phyloP scores from a whole-genome alignment of 1,140 invertebrate species.

The Probaryconus sp. region DNA sequence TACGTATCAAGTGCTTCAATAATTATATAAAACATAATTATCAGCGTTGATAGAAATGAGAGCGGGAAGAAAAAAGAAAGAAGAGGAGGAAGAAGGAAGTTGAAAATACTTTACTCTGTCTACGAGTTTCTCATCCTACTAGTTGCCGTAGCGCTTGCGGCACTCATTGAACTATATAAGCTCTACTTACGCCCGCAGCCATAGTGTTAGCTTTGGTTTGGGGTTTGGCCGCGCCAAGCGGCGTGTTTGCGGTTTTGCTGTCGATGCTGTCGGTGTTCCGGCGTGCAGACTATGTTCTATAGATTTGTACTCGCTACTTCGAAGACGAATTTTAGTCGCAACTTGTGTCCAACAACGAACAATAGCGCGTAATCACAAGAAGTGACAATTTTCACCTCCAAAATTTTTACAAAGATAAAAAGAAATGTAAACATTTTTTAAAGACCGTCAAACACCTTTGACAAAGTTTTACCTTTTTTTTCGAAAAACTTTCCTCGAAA shows the following conservation, averaged over 20 bases:
- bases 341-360: slow-evolving; percentile 44
- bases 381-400: slow-evolving; percentile 16
- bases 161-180: slow-evolving; percentile 71
- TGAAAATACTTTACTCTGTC: slow-evolving; percentile 65
- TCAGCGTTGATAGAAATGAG: slow-evolving; percentile 3
- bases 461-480: too few relatives aligned
- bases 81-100: slow-evolving; percentile 37
- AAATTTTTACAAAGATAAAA: slow-evolving; percentile 2
- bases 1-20: not conserved
- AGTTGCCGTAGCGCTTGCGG: slow-evolving; percentile 35
- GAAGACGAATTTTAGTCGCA: slow-evolving; percentile 56
- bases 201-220: slow-evolving; percentile 76
- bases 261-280: slow-evolving; percentile 66
- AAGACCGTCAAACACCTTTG: too few relatives aligned
- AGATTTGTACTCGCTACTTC: slow-evolving; percentile 54
- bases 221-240: slow-evolving; percentile 74
- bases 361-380: slow-evolving; percentile 51
- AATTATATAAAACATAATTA: slow-evolving; percentile 5
- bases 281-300: slow-evolving; percentile 64
- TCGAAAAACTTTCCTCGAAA: too few relatives aligned
- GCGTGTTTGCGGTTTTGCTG: slow-evolving; percentile 77
- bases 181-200: slow-evolving; percentile 71
- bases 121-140: slow-evolving; percentile 52
- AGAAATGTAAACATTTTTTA: too few relatives aligned
- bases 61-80: slow-evolving; percentile 22